Evolutionary conservation across 2,888 invertebrate genomes (phyloP), one percentile per base, ranked within the genome.

Genomic region (Campaea margaritaria): DNA sequence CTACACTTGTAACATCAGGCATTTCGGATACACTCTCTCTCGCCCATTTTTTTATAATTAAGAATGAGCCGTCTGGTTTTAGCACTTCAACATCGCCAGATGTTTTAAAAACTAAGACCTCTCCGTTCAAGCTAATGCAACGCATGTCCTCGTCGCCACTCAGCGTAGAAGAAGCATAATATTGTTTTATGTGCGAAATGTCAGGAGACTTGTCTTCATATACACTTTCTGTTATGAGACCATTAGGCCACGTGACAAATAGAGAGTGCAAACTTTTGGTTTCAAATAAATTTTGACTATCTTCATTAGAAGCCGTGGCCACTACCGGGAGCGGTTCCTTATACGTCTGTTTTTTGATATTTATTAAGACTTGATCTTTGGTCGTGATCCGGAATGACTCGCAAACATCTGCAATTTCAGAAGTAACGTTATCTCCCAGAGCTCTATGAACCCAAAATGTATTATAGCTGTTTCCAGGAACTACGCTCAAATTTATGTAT

Each of bases 191-290:
- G 62, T 91, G 89, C 39, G 86, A 86, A 55, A 92, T 76, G 49
- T 65, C 61, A 12, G 79, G 59, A 1, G 85, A 85, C 69, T 88
- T 85, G 3, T 75, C 62, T 62, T 83, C 80, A 69, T 91, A 78
- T 15, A 92, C 79, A 58, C 79, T 87, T 72, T 91, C 88, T 9
- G 87, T 87, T 9, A 90, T 79, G 34, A 87, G 79, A 1, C 93
- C 93, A 65, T 90, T 92, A 0, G 91, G 91, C 89, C 91, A 92
- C 3, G 91, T 87, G 15, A 90, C 67, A 63, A 69, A 78, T 39
- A 91, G 66, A 0, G 87, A 83, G 72, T 90, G 76, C 74, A 73
- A 89, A 39, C 68, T 69, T 67, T 75, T 75, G 0, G 66, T 73
- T 73, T 83, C 82, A 62, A 70, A 72, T 54, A 75, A 52, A 54